Evolutionary conservation across 1,140 invertebrate genomes (phyloP).

Genomic region (Drosophila auraria): DNA sequence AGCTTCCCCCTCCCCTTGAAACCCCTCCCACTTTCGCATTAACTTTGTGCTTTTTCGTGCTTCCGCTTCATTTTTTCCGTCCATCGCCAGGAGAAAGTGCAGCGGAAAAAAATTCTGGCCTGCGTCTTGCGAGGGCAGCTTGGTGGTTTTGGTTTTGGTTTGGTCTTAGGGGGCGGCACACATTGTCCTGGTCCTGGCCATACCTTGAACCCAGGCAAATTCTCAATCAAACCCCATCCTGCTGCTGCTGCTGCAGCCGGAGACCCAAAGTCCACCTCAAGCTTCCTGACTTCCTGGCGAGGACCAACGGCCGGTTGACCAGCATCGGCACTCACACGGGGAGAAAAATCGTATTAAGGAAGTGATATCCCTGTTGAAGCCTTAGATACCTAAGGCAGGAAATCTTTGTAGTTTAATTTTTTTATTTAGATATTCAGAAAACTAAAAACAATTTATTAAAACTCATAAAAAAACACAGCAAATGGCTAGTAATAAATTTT

Average conservation of each 20-base stretch:
- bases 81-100: slow-evolving; percentile 49
- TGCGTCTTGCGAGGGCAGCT: slow-evolving; percentile 45
- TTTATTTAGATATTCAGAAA: neutral
- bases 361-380: no score
- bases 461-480: no score
- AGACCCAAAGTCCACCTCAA: slow-evolving; percentile 36
- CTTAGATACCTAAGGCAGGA: no score
- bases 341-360: slow-evolving; percentile 1
- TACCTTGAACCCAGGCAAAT: slow-evolving; percentile 59
- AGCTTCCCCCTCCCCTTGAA: neutral
- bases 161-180: neutral
- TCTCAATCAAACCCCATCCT: slow-evolving; percentile 27
- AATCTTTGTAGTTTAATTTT: no score
- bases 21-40: slow-evolving; percentile 56
- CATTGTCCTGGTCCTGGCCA: slow-evolving; percentile 61
- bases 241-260: neutral
- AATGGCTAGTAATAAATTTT: no score
- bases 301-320: slow-evolving; percentile 39
- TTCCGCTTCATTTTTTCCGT: slow-evolving; percentile 77
- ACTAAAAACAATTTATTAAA: neutral
- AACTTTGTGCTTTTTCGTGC: slow-evolving; percentile 81
- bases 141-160: neutral
- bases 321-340: slow-evolving; percentile 34
- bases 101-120: slow-evolving; percentile 59
- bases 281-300: slow-evolving; percentile 64